Evolutionary conservation across 2,888 invertebrate species (phyloP).

Genomic region (Protophormia terraenovae): DNA sequence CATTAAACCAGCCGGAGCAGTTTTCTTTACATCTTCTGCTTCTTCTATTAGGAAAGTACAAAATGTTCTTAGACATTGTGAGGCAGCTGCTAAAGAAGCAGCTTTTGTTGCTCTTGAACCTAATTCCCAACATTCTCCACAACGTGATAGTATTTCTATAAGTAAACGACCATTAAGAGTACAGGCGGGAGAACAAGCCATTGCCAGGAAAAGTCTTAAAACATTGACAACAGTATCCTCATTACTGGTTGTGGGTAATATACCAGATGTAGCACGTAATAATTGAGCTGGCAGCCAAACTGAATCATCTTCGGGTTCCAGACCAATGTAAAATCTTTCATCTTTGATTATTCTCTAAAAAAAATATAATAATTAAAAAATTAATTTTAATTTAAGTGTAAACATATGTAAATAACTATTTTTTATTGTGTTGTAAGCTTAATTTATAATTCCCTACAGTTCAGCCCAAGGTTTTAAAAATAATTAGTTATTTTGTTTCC

Average conservation of each 20-base stretch:
- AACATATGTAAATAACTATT: background rate
- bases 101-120: constrained; percentile 91
- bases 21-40: constrained; percentile 83
- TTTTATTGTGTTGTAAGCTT: background rate
- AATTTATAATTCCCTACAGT: no score
- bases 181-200: constrained; percentile 94
- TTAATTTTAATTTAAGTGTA: background rate
- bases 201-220: constrained; percentile 89
- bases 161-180: constrained; percentile 94
- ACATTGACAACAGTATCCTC: constrained; percentile 92
- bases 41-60: constrained; percentile 88
- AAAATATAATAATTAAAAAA: background rate
- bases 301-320: constrained; percentile 95
- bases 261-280: constrained; percentile 88
- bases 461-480: no score
- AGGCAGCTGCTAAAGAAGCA: constrained; percentile 94
- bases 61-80: constrained; percentile 93
- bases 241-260: constrained; percentile 83
- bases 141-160: constrained; percentile 92
- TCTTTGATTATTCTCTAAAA: constrained; percentile 93
- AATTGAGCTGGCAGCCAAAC: constrained; percentile 96
- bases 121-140: constrained; percentile 90
- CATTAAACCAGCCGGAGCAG: constrained; percentile 83
- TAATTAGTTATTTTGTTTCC: no score
- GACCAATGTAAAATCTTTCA: constrained; percentile 93